phyloP scores from a whole-genome alignment of 2,888 invertebrate genomes.

The Tetrapedia diversipes region DNA sequence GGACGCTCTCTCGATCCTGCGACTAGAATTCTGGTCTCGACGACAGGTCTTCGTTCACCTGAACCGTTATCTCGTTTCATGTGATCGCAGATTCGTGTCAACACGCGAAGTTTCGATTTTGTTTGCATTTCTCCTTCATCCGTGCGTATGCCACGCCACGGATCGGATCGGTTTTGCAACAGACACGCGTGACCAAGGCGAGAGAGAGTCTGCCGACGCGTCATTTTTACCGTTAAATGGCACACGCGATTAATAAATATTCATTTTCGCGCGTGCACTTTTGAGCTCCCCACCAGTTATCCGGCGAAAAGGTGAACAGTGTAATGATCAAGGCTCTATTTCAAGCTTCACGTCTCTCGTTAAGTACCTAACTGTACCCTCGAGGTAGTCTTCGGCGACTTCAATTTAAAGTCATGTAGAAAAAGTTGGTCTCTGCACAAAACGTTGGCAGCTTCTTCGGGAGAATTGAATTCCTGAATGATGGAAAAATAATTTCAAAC shows the following conservation, averaged over 20 bases:
- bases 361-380: slow-evolving; percentile 39
- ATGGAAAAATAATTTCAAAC: not conserved
- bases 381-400: not conserved
- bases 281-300: slow-evolving; percentile 1
- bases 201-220: slow-evolving; percentile 36
- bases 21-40: not conserved
- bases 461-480: not conserved
- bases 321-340: slow-evolving; percentile 28
- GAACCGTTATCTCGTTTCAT: slow-evolving; percentile 9
- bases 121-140: slow-evolving; percentile 28
- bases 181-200: slow-evolving; percentile 10
- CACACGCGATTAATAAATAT: slow-evolving; percentile 61
- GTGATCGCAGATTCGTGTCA: not conserved
- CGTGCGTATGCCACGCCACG: slow-evolving; percentile 4
- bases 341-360: slow-evolving; percentile 20
- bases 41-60: no score
- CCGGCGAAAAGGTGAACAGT: not conserved
- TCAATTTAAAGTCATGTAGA: not conserved
- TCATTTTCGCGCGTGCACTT: slow-evolving; percentile 42
- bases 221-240: slow-evolving; percentile 57
- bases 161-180: slow-evolving; percentile 27
- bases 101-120: not conserved
- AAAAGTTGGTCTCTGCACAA: not conserved
- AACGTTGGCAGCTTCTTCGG: not conserved
- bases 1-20: not conserved